These are phyloP conservation scores for Molorchus minor DNA, from an alignment of 2,888 invertebrate genomes.

Conservation along the genomic window DNA sequence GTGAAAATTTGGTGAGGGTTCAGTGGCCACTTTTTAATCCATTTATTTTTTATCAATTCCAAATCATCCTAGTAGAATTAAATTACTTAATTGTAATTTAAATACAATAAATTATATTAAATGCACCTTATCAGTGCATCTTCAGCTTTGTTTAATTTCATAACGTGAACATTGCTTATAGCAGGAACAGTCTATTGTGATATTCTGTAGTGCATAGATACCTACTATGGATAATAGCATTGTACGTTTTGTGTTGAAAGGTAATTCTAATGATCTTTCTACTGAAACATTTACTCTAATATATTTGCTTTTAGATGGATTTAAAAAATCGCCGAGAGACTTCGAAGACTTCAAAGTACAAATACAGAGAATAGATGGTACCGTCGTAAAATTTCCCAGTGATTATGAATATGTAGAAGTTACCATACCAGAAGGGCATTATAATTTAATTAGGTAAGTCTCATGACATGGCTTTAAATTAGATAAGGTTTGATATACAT, in stretches of 20 bases:
- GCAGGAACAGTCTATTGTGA: neutral
- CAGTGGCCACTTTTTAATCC: neutral
- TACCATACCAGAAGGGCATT: conserved; percentile 58
- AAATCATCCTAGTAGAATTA: too few relatives aligned
- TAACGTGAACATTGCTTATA: conserved; percentile 2
- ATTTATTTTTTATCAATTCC: too few relatives aligned
- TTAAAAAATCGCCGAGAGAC: conserved; percentile 45
- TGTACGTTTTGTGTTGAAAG: conserved; percentile 26
- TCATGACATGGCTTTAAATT: neutral
- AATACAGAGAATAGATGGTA: conserved; percentile 59
- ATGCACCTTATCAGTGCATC: conserved; percentile 1
- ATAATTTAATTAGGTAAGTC: conserved; percentile 55
- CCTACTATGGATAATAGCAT: conserved; percentile 20
- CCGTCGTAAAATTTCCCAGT: conserved; percentile 51
- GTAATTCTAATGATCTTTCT: conserved; percentile 2
- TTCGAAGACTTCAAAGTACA: conserved; percentile 53
- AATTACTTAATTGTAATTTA: conserved; percentile 7
- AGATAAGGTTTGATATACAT: neutral
- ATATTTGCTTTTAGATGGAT: conserved; percentile 46
- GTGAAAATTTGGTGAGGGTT: neutral
- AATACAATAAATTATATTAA: conserved; percentile 16
- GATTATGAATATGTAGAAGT: conserved; percentile 56
- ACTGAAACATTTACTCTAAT: neutral
- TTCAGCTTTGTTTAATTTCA: conserved; percentile 10
- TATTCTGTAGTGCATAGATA: neutral